phyloP scores from a whole-genome alignment of 2,113 vertebrate species.

The Bos taurus region ARS-UCD2.0 NC_037330.1:88967001-88967500 shows the following conservation, averaged over 20 bases:
- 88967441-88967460: not conserved
- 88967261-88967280: not conserved
- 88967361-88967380: not conserved
- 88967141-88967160: not conserved
- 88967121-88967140: not conserved
- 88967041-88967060: not conserved
- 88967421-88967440: not conserved
- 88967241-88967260: not conserved
- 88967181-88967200: not conserved
- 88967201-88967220: not conserved
- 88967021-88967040: conserved; percentile 39
- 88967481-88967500: accelerated
- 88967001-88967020: conserved; percentile 1
- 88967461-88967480: not conserved
- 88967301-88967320: not conserved
- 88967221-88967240: not conserved
- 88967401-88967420: not conserved
- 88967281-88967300: not conserved
- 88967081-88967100: not conserved
- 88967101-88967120: not conserved
- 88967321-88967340: not conserved
- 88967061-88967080: not conserved
- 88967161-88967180: not conserved
- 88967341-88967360: too few species aligned
- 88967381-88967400: not conserved